phyloP scores from a whole-genome alignment of 2,113 vertebrate species.

The Notothenia rossii region DNA sequence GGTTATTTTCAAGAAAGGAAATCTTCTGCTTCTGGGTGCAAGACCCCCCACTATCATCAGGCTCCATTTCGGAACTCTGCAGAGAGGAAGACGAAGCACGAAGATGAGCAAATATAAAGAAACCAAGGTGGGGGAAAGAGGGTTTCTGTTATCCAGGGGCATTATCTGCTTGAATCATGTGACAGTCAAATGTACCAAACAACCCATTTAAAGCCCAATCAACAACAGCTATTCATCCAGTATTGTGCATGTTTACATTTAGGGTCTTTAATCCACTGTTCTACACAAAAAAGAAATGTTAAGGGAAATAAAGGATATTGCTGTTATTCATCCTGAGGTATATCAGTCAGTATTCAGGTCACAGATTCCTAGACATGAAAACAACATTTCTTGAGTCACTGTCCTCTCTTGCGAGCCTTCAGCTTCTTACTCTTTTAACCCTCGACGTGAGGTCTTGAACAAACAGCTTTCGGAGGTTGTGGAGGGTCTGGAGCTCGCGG shows the following conservation, averaged over 20 bases:
- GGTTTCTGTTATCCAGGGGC: not conserved
- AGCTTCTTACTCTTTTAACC: slow-evolving; percentile 90
- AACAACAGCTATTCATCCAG: not conserved
- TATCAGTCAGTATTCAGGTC: not conserved
- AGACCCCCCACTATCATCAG: slow-evolving; percentile 94
- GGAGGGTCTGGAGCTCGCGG: slow-evolving; percentile 95
- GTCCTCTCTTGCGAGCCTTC: not conserved
- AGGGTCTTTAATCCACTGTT: not conserved
- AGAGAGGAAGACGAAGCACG: not conserved
- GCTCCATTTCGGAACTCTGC: slow-evolving; percentile 94
- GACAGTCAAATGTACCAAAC: not conserved
- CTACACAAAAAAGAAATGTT: slow-evolving; percentile 3
- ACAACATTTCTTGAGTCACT: not conserved
- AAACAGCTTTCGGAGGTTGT: slow-evolving; percentile 97
- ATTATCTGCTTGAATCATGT: not conserved
- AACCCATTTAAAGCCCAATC: not conserved
- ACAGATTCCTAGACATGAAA: not conserved
- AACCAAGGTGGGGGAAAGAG: not conserved
- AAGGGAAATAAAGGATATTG: not conserved
- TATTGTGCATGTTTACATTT: not conserved
- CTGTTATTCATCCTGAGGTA: not conserved
- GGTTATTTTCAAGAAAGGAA: slow-evolving; percentile 98
- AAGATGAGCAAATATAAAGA: not conserved
- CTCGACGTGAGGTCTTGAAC: slow-evolving; percentile 96
- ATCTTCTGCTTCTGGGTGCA: slow-evolving; percentile 96